Percentiles rank a stretch among this genome's conserved stretches.
phyloP scores from a whole-genome alignment of 2,113 vertebrate genomes.

The Clupea harengus region DNA sequence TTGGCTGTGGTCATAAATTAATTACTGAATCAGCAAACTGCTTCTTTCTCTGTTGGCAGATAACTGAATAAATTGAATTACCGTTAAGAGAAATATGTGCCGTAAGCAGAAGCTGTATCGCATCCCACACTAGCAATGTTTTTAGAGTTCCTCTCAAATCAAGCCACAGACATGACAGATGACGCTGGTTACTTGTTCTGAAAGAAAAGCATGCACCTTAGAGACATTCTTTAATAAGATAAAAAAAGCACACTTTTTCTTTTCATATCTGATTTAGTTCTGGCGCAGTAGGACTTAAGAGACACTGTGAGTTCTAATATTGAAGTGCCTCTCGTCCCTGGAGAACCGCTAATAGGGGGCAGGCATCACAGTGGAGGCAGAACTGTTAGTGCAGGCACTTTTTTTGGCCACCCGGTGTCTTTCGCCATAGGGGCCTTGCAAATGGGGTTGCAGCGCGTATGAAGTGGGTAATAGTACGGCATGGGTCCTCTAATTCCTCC shows the following conservation, averaged over 20 bases:
- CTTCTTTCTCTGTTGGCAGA: slow-evolving; percentile 48
- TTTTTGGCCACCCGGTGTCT: neutral
- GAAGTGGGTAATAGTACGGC: slow-evolving; percentile 62
- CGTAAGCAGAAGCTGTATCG: neutral
- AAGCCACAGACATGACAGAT: neutral
- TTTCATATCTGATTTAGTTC: slow-evolving; percentile 7
- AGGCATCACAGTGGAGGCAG: neutral
- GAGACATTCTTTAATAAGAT: neutral
- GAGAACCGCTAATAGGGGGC: neutral
- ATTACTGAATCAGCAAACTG: slow-evolving; percentile 38
- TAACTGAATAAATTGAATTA: slow-evolving; percentile 40
- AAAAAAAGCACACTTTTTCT: neutral
- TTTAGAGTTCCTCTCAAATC: neutral
- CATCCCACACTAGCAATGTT: neutral
- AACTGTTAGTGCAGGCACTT: neutral
- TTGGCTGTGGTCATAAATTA: slow-evolving; percentile 42
- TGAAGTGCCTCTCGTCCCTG: neutral
- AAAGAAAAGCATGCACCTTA: neutral
- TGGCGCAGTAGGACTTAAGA: neutral
- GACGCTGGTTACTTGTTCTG: neutral
- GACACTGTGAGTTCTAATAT: neutral
- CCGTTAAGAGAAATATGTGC: neutral
- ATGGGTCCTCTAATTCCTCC: slow-evolving; percentile 55
- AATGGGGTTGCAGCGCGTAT: slow-evolving; percentile 32
- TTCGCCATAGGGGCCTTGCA: neutral